A percentile compares a stretch with the other conserved stretches of the same genome.
Evolutionary conservation across 1,140 invertebrate genomes (phyloP).

Genomic region (Gerris buenoi): DNA sequence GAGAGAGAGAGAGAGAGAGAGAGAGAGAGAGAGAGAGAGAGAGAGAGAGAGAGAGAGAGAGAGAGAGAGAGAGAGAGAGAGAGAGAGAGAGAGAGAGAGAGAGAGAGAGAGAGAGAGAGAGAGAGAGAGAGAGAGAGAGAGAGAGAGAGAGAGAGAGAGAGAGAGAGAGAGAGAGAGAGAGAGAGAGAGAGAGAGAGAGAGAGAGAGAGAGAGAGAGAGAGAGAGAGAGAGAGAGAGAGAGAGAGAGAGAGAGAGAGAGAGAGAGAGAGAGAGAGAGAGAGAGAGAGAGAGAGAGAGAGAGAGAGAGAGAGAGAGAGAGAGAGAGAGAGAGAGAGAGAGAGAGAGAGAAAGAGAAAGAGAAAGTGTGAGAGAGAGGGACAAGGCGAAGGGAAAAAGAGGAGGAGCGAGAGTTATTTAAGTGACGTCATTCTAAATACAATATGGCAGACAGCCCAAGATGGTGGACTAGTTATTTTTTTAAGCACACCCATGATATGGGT

Average conservation of each 20-base stretch:
- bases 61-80: slow-evolving; percentile 15
- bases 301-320: slow-evolving; percentile 17
- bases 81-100: slow-evolving; percentile 12
- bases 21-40: no score
- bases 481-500: no score
- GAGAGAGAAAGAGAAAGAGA: slow-evolving; percentile 20
- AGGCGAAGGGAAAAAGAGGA: slow-evolving; percentile 19
- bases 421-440: no score
- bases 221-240: slow-evolving; percentile 10
- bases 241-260: slow-evolving; percentile 15
- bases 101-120: slow-evolving; percentile 9
- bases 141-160: slow-evolving; percentile 8
- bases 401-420: slow-evolving; percentile 20
- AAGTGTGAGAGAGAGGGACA: slow-evolving; percentile 19
- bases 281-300: slow-evolving; percentile 22
- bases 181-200: slow-evolving; percentile 16
- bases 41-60: slow-evolving; percentile 12
- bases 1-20: no score
- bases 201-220: slow-evolving; percentile 8
- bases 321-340: slow-evolving; percentile 19
- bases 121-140: slow-evolving; percentile 11
- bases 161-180: slow-evolving; percentile 17
- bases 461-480: no score
- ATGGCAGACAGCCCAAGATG: no score
- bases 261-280: slow-evolving; percentile 13